These are phyloP conservation scores for Siniperca knerii DNA, from an alignment of 2,113 vertebrate species.

Conservation along the genomic window DNA sequence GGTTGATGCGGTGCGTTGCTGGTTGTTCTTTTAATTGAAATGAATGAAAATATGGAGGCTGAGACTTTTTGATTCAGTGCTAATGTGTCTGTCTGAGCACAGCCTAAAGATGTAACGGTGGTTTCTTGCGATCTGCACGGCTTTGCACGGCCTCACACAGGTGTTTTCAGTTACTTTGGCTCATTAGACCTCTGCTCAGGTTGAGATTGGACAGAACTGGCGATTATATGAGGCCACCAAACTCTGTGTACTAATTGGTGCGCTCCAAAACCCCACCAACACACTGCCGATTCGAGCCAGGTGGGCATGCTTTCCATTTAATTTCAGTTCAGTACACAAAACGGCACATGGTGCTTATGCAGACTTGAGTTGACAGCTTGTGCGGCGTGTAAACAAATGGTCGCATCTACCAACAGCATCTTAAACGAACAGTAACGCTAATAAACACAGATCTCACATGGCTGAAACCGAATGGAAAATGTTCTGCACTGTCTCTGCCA, in stretches of 20 bases:
- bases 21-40: background rate
- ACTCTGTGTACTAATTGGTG: background rate
- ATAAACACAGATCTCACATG: background rate
- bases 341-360: background rate
- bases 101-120: background rate
- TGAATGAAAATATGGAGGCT: background rate
- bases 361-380: background rate
- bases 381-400: background rate
- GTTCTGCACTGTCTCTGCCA: background rate
- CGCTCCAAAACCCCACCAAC: background rate
- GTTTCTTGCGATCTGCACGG: background rate
- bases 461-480: background rate
- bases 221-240: constrained; percentile 29
- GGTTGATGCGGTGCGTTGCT: background rate
- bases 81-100: background rate
- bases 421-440: background rate
- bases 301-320: background rate
- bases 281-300: constrained; percentile 8
- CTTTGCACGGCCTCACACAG: constrained; percentile 25
- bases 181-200: constrained; percentile 44
- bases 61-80: background rate
- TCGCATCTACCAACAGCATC: background rate
- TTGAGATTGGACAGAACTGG: constrained; percentile 4
- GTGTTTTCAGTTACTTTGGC: constrained; percentile 59
- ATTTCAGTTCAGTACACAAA: constrained; percentile 6